phyloP scores from a whole-genome alignment of 2,888 invertebrate genomes.

The Malthinus flaveolus region DNA sequence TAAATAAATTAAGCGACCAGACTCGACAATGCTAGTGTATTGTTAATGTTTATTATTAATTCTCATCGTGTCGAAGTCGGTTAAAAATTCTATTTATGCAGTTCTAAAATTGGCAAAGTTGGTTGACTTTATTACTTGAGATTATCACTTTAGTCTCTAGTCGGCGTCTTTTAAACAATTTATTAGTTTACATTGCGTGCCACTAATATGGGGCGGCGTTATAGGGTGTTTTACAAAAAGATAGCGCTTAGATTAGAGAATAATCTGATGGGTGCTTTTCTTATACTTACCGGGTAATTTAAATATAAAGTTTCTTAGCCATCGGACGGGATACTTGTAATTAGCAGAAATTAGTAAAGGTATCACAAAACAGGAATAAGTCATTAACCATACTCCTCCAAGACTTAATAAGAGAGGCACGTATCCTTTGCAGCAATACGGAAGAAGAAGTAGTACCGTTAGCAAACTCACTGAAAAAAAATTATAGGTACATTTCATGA shows the following conservation, averaged over 20 bases:
- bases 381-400: slow-evolving; percentile 60
- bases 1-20: background rate
- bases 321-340: slow-evolving; percentile 68
- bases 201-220: no score
- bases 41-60: background rate
- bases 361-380: slow-evolving; percentile 69
- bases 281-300: slow-evolving; percentile 59
- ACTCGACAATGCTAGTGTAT: background rate
- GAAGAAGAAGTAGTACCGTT: slow-evolving; percentile 67
- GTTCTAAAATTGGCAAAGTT: slow-evolving; percentile 2
- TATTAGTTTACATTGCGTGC: no score
- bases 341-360: slow-evolving; percentile 71
- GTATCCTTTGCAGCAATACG: slow-evolving; percentile 61
- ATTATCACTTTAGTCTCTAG: background rate
- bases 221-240: no score
- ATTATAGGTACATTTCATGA: no score
- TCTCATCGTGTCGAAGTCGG: background rate
- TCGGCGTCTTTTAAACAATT: no score
- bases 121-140: slow-evolving; percentile 2
- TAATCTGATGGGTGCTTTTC: no score
- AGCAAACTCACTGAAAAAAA: slow-evolving; percentile 65
- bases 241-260: no score
- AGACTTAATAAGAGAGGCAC: slow-evolving; percentile 65
- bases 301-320: slow-evolving; percentile 61
- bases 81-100: slow-evolving; percentile 4